Evolutionary conservation across 37 sponge, comb jelly and placozoan genomes (phyloP), one percentile per base, ranked within the genome.

Genomic region (Tethya wilhelma): DNA sequence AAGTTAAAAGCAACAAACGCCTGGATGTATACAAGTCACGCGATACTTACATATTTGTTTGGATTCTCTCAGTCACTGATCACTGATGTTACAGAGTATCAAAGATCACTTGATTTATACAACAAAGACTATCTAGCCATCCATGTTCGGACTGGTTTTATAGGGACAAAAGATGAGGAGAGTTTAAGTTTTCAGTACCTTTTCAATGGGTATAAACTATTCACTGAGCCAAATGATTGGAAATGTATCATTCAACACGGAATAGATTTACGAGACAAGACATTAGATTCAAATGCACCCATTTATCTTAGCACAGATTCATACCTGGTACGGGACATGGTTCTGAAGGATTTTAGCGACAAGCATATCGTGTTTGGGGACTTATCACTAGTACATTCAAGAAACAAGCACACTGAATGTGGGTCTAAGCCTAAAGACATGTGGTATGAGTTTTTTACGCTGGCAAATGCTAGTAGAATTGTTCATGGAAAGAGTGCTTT

Each of bases 81-180:
- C 28, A 28, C 30, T 23, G 14, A 78, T 14, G 79, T 65, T 0
- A 25, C 19, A 20, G n/a, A 66, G 23, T n/a, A 34, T 28, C 29
- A 45, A 55, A 78, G 29, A 45, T 49, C 56, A 1, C 33, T 72
- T 1, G 55, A 33, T 33, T 14, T 72, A 8, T 29, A 49, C 56
- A 49, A 72, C 32, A 72, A 72, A 57, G 14, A 31, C 22, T 86
- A 79, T 32, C 32, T 71, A 23, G 74, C 80, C 20, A 40, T 86
- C 0, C 87, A 86, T 55, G 14, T 86, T 4, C 55, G 80, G 8
- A 79, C 87, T 36, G 87, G 87, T 22, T 86, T 79, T 40, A 23
- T 56, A 11, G 87, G 87, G 1, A 79, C 37, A 7, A 3, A 33
- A 25, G 41, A 66, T 36, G 74, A 86, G 25, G 71, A 77, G 22